Base-by-base conservation (phyloP, 2,797 vertebrate genomes). In the Selene dorsalis region DNA sequence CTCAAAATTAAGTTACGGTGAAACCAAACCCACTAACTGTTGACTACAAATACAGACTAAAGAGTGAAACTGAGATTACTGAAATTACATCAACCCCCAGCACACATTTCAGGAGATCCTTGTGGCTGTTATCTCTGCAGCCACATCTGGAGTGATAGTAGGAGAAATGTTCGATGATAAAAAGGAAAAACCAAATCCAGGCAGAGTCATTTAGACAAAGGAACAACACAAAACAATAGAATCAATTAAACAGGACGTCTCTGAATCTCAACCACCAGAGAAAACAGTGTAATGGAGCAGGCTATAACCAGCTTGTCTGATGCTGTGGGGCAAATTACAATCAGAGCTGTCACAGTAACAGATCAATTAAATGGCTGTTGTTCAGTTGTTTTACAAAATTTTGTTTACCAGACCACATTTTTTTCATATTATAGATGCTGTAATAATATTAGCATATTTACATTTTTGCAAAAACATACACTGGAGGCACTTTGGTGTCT, bases 71-170 rank as follows among this genome's bases (percentile, higher is more conserved):
- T 62, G n/a, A 17, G 30, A 38, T 69, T 52, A 41, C 67, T 48
- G 61, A 73, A 69, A 68, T 56, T 4, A 50, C 69, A 67, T 66
- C 9, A 48, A 64, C 55, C 64, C 74, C 45, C 65, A 52, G 57
- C 16, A 22, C 45, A 60, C 57, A 58, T 73, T 68, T 52, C 39
- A 73, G 47, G 41, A 64, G 62, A 65, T 47, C 22, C 63, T 72
- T 69, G 71, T 68, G 59, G 71, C 24, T 45, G 67, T 78, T 45
- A 53, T 63, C 66, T 68, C 70, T 69, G 71, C 71, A 61, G 75
- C 41, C 26, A 41, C 52, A 65, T 18, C n/a, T 39, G n/a, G n/a
- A 24, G 61, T 4, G 48, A 57, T 73, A 57, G 66, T 60, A 18
- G 24, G 61, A 74, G 35, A 53, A 57, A 79, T 60, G 32, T 39